These are phyloP conservation scores for Bedellia somnulentella DNA, from an alignment of 2,888 invertebrate genomes.

Conservation along the genomic window DNA sequence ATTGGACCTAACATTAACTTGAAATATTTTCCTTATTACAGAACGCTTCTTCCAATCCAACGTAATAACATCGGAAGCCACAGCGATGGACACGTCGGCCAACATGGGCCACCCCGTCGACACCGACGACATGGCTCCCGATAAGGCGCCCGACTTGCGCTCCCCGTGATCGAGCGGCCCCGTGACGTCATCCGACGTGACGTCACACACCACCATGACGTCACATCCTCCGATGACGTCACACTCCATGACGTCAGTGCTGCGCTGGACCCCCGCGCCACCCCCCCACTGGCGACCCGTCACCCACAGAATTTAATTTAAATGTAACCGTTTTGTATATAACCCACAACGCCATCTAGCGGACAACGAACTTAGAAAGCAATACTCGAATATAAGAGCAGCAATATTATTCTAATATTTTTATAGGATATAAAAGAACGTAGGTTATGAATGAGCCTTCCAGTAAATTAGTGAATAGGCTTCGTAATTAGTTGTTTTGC, in stretches of 20 bases:
- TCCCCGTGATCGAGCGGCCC: slow-evolving; percentile 38
- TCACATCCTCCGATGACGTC: too few species aligned
- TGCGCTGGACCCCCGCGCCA: slow-evolving; percentile 49
- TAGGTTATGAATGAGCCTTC: slow-evolving; percentile 59
- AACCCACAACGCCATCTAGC: slow-evolving; percentile 24
- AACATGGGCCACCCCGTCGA: slow-evolving; percentile 28
- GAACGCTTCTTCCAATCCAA: slow-evolving; percentile 68
- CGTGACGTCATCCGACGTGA: neutral
- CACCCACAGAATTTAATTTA: slow-evolving; percentile 36
- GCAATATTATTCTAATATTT: slow-evolving; percentile 53
- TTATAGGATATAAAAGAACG: slow-evolving; percentile 53
- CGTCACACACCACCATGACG: neutral
- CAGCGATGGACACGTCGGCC: slow-evolving; percentile 54
- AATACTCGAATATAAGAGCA: slow-evolving; percentile 39
- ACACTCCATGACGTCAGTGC: slow-evolving; percentile 6
- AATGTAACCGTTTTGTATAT: too few species aligned
- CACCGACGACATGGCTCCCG: slow-evolving; percentile 41
- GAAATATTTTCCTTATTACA: too few species aligned
- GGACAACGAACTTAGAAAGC: slow-evolving; percentile 27
- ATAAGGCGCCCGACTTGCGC: slow-evolving; percentile 44
- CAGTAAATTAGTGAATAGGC: slow-evolving; percentile 51
- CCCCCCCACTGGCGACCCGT: slow-evolving; percentile 52
- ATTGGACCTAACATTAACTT: too few species aligned
- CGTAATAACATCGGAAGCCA: slow-evolving; percentile 58
- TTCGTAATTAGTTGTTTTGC: slow-evolving; percentile 16